Percentiles rank a stretch among this genome's conserved stretches.
Conservation (phyloP, 2,797 vertebrate species). For the Luscinia megarhynchos region DNA sequence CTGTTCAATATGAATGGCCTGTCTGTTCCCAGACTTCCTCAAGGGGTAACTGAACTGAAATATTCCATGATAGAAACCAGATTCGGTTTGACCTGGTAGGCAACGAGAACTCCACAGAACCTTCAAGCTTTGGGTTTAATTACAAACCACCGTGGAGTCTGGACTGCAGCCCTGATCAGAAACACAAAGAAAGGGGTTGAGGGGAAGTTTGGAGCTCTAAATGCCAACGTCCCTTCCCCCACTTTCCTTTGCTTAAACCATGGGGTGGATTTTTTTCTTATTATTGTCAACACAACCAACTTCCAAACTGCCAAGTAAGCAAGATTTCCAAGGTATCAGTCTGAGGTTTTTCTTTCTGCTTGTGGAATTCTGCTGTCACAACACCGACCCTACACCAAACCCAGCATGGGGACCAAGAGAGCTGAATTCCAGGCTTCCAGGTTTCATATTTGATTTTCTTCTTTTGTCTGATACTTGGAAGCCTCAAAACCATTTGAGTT, state of each 20-base stretch:
- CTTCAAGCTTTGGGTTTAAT: constrained; percentile 61
- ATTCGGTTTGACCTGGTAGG: constrained; percentile 52
- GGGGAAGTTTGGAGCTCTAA: not conserved
- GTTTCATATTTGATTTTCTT: not conserved
- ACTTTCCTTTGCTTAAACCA: not conserved
- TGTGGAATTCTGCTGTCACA: rapidly evolving
- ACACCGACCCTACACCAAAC: not conserved
- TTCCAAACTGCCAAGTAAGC: not conserved
- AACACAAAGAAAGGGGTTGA: constrained; percentile 2
- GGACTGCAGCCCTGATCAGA: constrained; percentile 39
- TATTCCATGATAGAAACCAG: constrained; percentile 64
- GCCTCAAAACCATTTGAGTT: not conserved
- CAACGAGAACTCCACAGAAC: constrained; percentile 37
- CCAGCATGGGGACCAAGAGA: not conserved
- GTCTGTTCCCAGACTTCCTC: constrained; percentile 68
- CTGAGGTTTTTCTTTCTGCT: not conserved
- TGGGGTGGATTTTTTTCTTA: not conserved
- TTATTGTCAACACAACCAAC: not conserved
- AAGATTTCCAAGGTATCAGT: not conserved
- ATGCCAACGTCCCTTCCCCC: not conserved
- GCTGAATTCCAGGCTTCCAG: not conserved
- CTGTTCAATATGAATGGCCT: constrained; percentile 66
- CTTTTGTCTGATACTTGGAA: not conserved
- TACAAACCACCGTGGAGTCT: constrained; percentile 37
- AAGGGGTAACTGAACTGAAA: constrained; percentile 53